Evolutionary conservation across 1,140 invertebrate species (phyloP), one percentile per base, ranked within the genome.

Genomic region (Musca vetustissima): DNA sequence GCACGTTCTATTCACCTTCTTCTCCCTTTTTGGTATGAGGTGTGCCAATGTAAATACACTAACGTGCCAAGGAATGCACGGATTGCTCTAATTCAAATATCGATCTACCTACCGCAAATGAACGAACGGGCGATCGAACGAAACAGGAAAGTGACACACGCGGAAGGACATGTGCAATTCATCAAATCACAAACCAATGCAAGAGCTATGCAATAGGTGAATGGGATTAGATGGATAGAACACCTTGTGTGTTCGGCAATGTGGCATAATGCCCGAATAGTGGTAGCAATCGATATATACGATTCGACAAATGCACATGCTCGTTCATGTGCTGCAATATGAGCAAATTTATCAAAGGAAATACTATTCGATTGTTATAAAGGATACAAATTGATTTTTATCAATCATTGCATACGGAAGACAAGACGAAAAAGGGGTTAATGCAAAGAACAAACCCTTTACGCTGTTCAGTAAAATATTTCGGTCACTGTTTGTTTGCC

Each of bases 111-210:
- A 8, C 3, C 28, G 3, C 3, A 3, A 61, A n/a, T n/a, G 11
- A 36, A 1, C 28, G 28, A 21, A 36, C n/a, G 32, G 57, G 32
- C 43, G 11, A 43, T 2, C 13, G 28, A 32, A 9, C 9, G 28
- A n/a, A n/a, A n/a, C 28, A 13, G 6, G 36, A 11, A 43, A 43
- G 36, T 61, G 57, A 61, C 57, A 61, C 57, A 61, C 57, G 57
- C 57, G 57, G 57, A 61, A 61, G 57, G 57, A 61, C 57, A 61
- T 61, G 57, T 61, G 57, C 57, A 61, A 61, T 19, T 61, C 17
- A n/a, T 8, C 17, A 61, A 43, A 43, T 43, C 36, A 43, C 36
- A 43, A 9, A 11, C 36, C 36, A 43, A n/a, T n/a, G n/a, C 11
- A 43, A 43, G 6, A 43, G 36, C 36, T 43, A 43, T 7, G 36